These are phyloP conservation scores for Pyrocoelia pectoralis DNA, from an alignment of 2,888 invertebrate genomes.

Conservation along the genomic window DNA sequence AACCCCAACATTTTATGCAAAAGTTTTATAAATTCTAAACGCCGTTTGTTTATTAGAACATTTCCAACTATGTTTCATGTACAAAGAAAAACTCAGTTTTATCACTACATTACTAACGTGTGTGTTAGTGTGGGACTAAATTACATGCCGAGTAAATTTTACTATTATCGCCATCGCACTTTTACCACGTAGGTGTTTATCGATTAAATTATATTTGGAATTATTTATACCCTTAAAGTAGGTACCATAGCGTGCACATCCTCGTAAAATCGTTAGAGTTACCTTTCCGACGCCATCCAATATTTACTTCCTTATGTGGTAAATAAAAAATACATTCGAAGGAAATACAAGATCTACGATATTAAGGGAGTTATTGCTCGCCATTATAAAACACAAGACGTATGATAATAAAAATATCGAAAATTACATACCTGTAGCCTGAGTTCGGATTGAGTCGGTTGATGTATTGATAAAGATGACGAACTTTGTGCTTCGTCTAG, in stretches of 20 bases:
- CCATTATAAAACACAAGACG: too few relatives aligned
- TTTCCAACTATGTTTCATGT: too few relatives aligned
- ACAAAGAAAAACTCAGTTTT: too few relatives aligned
- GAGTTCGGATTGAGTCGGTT: conserved; percentile 53
- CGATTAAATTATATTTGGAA: conserved; percentile 15
- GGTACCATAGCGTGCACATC: conserved; percentile 23
- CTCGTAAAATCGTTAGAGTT: conserved; percentile 18
- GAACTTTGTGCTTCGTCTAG: conserved; percentile 62
- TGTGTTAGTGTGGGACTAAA: too few relatives aligned
- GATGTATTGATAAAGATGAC: conserved; percentile 59
- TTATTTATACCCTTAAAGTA: conserved; percentile 13
- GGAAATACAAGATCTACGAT: too few relatives aligned
- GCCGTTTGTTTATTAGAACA: too few relatives aligned
- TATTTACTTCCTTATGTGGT: conserved; percentile 19
- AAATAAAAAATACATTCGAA: not conserved
- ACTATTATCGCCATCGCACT: not conserved
- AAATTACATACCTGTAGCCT: conserved; percentile 54
- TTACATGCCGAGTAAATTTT: too few relatives aligned
- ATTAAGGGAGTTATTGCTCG: too few relatives aligned
- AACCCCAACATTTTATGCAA: too few relatives aligned
- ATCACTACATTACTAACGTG: too few relatives aligned
- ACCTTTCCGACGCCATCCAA: conserved; percentile 19
- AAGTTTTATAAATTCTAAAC: too few relatives aligned
- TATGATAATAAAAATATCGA: too few relatives aligned
- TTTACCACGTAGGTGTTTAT: not conserved